Percentiles rank a stretch among this genome's conserved stretches.
These are phyloP conservation scores for Drosophila helvetica DNA, from an alignment of 2,888 invertebrate species.

Conservation along the genomic window DNA sequence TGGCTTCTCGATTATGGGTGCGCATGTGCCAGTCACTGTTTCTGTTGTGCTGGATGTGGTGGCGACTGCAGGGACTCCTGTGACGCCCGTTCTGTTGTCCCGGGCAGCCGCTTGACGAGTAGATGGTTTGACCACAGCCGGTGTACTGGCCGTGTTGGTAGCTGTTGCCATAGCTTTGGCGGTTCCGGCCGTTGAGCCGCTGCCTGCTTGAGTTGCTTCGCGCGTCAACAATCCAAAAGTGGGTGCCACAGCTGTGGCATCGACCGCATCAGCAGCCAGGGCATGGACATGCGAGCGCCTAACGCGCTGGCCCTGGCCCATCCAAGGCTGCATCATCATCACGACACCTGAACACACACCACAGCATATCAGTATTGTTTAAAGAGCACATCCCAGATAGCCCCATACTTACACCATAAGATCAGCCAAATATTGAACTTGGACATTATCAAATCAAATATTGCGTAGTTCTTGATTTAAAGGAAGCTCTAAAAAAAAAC, in stretches of 20 bases:
- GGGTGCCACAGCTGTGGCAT: neutral
- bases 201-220: neutral
- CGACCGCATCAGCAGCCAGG: neutral
- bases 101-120: too few species aligned
- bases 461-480: neutral
- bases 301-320: constrained; percentile 37
- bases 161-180: neutral
- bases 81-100: neutral
- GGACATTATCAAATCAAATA: neutral
- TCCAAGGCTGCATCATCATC: neutral
- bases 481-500: neutral
- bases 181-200: neutral
- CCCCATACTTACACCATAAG: constrained; percentile 52
- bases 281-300: constrained; percentile 37
- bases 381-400: rapidly evolving
- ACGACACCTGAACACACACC: constrained; percentile 24
- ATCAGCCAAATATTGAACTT: constrained; percentile 25
- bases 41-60: neutral
- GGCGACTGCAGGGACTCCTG: neutral
- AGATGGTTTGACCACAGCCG: neutral
- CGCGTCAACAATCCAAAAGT: neutral
- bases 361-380: neutral
- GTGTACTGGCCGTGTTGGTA: neutral
- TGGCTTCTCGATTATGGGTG: neutral
- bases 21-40: neutral